Evolutionary conservation across 2,888 invertebrate species (phyloP).

Genomic region (Caenorhabditis sp.): DNA sequence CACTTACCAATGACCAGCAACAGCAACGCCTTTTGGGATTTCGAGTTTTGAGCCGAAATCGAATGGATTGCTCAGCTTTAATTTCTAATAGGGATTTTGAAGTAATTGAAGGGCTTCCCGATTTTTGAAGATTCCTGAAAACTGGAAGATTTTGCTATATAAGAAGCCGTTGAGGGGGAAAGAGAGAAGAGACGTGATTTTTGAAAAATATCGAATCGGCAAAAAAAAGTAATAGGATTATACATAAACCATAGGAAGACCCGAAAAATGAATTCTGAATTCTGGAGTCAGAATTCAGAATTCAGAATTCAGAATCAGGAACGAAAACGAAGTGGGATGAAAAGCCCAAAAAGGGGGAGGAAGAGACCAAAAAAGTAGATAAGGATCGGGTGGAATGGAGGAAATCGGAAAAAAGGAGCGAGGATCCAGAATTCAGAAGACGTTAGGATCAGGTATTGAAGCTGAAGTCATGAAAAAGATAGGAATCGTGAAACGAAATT

Average conservation of each 20-base stretch:
- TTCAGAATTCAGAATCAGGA: neutral
- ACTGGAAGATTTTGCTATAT: neutral
- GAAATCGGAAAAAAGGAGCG: neutral
- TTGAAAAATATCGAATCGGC: constrained; percentile 1
- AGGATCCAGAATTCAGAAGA: too few species aligned
- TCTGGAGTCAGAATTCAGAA: neutral
- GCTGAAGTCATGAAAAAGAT: too few species aligned
- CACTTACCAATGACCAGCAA: constrained; percentile 59
- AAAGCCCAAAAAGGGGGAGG: neutral
- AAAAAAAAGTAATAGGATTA: neutral
- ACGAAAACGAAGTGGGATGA: neutral
- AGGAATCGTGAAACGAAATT: neutral
- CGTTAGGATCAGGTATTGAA: too few species aligned
- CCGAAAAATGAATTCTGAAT: neutral
- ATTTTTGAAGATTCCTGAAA: constrained; percentile 10
- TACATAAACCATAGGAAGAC: too few species aligned
- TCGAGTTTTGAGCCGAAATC: constrained; percentile 45
- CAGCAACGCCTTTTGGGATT: constrained; percentile 9
- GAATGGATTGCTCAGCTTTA: constrained; percentile 24
- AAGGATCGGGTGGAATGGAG: too few species aligned
- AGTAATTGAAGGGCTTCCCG: constrained; percentile 29
- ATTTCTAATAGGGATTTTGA: too few species aligned
- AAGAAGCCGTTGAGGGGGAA: constrained; percentile 2
- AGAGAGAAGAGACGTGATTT: constrained; percentile 2
- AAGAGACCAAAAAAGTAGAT: too few species aligned